These are phyloP conservation scores for Lepidurus arcticus DNA, from an alignment of 1,140 invertebrate species.

Conservation along the genomic window DNA sequence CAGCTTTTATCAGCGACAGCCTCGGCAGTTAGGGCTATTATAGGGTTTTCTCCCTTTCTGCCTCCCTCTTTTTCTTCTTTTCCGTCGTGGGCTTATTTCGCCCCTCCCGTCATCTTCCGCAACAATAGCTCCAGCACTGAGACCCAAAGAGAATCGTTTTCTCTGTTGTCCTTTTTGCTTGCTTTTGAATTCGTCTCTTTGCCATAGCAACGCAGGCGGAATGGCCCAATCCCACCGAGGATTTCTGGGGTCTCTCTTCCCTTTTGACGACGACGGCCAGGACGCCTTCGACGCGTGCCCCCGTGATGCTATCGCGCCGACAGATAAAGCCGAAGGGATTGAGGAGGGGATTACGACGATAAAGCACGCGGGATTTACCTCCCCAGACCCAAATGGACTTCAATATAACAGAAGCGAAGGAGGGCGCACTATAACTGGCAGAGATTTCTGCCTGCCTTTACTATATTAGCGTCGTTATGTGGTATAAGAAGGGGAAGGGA, in stretches of 20 bases:
- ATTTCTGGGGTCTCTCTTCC: neutral
- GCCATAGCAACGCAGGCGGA: constrained; percentile 2
- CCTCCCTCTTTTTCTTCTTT: neutral
- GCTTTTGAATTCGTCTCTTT: neutral
- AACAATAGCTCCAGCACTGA: neutral
- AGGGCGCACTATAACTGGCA: neutral
- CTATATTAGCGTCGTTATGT: constrained; percentile 10
- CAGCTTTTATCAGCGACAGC: constrained; percentile 7
- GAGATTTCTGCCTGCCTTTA: neutral
- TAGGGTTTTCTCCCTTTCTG: neutral
- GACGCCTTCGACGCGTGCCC: constrained; percentile 10
- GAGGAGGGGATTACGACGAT: constrained; percentile 17
- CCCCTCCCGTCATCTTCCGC: neutral
- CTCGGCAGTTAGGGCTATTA: constrained; percentile 14
- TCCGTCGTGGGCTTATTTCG: neutral
- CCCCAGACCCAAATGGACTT: constrained; percentile 13
- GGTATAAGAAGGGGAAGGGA: neutral
- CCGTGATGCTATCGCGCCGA: constrained; percentile 13
- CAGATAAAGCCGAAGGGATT: constrained; percentile 15
- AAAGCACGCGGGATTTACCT: constrained; percentile 13
- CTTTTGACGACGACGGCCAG: neutral
- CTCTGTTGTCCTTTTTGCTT: neutral
- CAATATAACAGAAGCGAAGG: neutral
- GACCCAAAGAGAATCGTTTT: neutral
- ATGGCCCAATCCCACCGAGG: constrained; percentile 3